These are phyloP conservation scores for Lipophrys pholis DNA, from an alignment of 2,113 vertebrate genomes.

Conservation along the genomic window DNA sequence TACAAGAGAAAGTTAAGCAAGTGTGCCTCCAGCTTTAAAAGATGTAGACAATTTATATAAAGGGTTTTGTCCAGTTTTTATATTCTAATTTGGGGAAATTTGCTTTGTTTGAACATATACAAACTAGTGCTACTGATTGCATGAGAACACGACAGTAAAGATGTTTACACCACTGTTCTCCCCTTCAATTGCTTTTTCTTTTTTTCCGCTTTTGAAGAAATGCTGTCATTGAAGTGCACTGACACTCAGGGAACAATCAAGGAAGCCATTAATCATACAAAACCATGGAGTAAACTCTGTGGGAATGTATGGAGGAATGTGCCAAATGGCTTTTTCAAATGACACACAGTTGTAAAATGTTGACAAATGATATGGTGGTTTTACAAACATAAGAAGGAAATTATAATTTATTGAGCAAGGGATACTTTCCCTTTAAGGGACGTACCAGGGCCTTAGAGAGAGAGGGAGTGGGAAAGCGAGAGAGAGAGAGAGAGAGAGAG, in stretches of 20 bases:
- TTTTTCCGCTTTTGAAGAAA: background rate
- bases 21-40: background rate
- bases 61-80: background rate
- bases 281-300: slow-evolving; percentile 25
- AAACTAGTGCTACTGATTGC: background rate
- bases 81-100: background rate
- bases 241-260: background rate
- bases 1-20: background rate
- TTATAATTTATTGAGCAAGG: slow-evolving; percentile 5
- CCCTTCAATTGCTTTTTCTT: background rate
- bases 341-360: slow-evolving; percentile 9
- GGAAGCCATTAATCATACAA: slow-evolving; percentile 30
- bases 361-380: slow-evolving; percentile 19
- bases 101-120: slow-evolving; percentile 1
- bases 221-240: background rate
- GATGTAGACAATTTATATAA: too few relatives aligned
- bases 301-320: background rate
- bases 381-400: slow-evolving; percentile 7
- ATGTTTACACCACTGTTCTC: background rate
- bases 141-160: background rate
- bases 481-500: slow-evolving; percentile 12
- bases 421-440: slow-evolving; percentile 47
- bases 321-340: slow-evolving; percentile 37
- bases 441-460: slow-evolving; percentile 29
- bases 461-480: slow-evolving; percentile 33